These are phyloP conservation scores for Sitta carolinensis DNA, from an alignment of 2,797 vertebrate genomes.

Conservation along the genomic window DNA sequence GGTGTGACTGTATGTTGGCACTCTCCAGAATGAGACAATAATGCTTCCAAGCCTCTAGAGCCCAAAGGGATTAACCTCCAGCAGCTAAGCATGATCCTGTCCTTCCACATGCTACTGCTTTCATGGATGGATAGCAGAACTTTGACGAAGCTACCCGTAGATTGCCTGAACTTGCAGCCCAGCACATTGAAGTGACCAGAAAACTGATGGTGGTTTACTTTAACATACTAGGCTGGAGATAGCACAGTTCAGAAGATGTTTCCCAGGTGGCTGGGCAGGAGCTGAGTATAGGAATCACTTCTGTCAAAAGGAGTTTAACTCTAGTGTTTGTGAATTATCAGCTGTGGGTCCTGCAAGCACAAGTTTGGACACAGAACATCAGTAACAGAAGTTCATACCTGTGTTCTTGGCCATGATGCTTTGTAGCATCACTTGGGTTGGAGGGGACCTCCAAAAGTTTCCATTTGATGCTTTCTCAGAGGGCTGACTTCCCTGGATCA, in stretches of 20 bases:
- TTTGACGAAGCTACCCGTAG: background rate
- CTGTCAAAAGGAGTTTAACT: background rate
- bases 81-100: background rate
- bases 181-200: background rate
- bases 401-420: background rate
- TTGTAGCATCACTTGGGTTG: background rate
- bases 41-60: background rate
- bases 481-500: background rate
- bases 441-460: background rate
- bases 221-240: background rate
- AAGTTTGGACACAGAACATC: background rate
- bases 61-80: background rate
- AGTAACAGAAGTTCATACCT: background rate
- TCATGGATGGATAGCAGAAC: background rate
- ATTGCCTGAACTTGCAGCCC: background rate
- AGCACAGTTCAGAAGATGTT: background rate
- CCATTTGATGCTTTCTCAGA: background rate
- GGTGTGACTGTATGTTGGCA: background rate
- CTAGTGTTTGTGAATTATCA: background rate
- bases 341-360: background rate
- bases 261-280: background rate
- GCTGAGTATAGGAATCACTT: background rate
- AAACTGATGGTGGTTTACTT: background rate
- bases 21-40: background rate
- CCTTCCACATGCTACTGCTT: background rate